phyloP scores from a whole-genome alignment of 1,140 invertebrate genomes.

The Hylaeus anthracinus region DNA sequence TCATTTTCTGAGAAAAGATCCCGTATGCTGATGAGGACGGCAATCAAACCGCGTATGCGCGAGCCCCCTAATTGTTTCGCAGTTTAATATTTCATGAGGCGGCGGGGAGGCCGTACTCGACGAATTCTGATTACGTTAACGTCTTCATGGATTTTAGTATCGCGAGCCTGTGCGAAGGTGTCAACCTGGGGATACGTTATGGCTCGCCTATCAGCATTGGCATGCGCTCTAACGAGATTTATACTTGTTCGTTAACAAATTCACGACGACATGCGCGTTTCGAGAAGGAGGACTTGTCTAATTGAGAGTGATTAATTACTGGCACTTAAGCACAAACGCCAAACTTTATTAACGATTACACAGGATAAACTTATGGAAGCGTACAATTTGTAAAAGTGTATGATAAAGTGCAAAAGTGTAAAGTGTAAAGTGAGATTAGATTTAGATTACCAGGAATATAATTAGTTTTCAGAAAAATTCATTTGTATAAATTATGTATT shows the following conservation, averaged over 20 bases:
- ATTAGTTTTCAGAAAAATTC: too few relatives aligned
- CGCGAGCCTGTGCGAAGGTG: neutral
- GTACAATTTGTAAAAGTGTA: too few relatives aligned
- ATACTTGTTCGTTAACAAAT: neutral
- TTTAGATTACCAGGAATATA: too few relatives aligned
- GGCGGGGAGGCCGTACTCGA: neutral
- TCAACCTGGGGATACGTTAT: slow-evolving; percentile 14
- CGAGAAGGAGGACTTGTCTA: too few relatives aligned
- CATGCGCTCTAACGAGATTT: slow-evolving; percentile 2
- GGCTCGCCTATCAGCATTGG: slow-evolving; percentile 11
- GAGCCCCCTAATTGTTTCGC: neutral
- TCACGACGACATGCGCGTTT: too few relatives aligned
- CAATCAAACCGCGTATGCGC: neutral
- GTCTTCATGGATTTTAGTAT: slow-evolving; percentile 31
- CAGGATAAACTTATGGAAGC: too few relatives aligned
- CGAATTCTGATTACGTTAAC: slow-evolving; percentile 41
- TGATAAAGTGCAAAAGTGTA: too few relatives aligned
- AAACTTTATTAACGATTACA: too few relatives aligned
- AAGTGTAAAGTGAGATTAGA: too few relatives aligned
- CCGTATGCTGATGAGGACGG: neutral
- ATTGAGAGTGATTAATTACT: too few relatives aligned
- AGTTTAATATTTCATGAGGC: slow-evolving; percentile 8
- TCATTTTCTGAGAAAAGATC: neutral
- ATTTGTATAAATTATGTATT: too few relatives aligned
- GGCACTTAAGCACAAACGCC: too few relatives aligned